A percentile compares a stretch with the other conserved stretches of the same genome.
These are phyloP conservation scores for Scaptomyza cyrtandrae DNA, from an alignment of 2,888 invertebrate species.

Conservation along the genomic window DNA sequence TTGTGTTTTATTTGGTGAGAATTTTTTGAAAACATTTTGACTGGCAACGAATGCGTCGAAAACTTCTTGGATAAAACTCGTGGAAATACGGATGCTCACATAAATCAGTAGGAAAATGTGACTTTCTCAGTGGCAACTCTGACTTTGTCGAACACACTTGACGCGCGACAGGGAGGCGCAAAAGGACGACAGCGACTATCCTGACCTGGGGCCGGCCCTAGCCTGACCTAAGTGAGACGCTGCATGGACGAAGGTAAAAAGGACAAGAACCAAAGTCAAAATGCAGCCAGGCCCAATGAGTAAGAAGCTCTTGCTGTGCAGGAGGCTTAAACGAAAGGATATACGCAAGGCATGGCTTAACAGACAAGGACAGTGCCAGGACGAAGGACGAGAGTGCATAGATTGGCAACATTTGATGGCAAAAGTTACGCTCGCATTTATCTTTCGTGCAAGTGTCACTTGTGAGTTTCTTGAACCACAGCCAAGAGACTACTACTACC, in stretches of 20 bases:
- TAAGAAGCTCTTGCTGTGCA: conserved; percentile 19
- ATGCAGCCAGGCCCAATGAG: conserved; percentile 29
- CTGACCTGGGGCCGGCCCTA: not conserved
- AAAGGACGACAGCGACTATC: conserved; percentile 14
- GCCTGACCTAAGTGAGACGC: conserved; percentile 26
- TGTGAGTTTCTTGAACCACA: conserved; percentile 79
- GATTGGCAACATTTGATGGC: conserved; percentile 81
- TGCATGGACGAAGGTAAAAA: conserved; percentile 36
- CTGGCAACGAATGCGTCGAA: conserved; percentile 77
- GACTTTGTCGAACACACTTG: conserved; percentile 62
- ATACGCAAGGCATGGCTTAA: conserved; percentile 27
- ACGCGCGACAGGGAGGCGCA: conserved; percentile 41
- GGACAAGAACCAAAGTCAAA: conserved; percentile 31
- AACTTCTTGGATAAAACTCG: conserved; percentile 74
- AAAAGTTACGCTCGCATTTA: conserved; percentile 77
- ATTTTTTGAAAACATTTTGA: conserved; percentile 67
- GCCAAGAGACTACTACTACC: conserved; percentile 58
- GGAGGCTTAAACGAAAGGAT: conserved; percentile 16
- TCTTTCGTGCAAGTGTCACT: conserved; percentile 78
- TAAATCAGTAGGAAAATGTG: conserved; percentile 78
- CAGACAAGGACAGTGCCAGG: not conserved
- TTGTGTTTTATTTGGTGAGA: conserved; percentile 21
- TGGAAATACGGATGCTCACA: conserved; percentile 66
- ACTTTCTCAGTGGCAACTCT: conserved; percentile 51
- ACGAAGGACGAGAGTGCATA: conserved; percentile 39